Percentiles rank a stretch among this genome's conserved stretches.
phyloP scores from a whole-genome alignment of 2,113 vertebrate species.

The Sinocyclocheilus anshuiensis region DNA sequence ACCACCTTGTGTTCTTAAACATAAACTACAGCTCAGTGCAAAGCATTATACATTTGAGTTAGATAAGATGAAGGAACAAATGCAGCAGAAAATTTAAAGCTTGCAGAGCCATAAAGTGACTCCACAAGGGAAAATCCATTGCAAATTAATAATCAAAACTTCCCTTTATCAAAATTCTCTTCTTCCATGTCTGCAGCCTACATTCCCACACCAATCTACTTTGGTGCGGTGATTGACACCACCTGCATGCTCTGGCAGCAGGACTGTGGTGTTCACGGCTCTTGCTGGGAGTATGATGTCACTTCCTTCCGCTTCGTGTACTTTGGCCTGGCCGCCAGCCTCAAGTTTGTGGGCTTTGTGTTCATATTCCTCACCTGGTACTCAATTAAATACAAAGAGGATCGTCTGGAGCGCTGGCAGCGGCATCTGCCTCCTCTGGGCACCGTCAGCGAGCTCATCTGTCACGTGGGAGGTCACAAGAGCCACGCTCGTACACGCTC shows the following conservation, averaged over 20 bases:
- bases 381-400: constrained; percentile 95
- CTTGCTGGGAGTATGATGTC: constrained; percentile 98
- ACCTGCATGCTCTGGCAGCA: constrained; percentile 99
- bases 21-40: constrained; percentile 3
- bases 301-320: constrained; percentile 98
- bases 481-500: constrained; percentile 89
- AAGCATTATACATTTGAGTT: background rate
- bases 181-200: constrained; percentile 79
- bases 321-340: constrained; percentile 95
- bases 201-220: constrained; percentile 99
- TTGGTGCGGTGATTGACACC: constrained; percentile 98
- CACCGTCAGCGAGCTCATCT: constrained; percentile 90
- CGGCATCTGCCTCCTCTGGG: constrained; percentile 81
- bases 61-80: background rate
- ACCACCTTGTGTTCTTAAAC: constrained; percentile 48
- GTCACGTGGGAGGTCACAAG: constrained; percentile 74
- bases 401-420: constrained; percentile 78
- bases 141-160: background rate
- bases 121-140: background rate
- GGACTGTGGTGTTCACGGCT: constrained; percentile 93
- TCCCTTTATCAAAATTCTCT: background rate
- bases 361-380: constrained; percentile 99
- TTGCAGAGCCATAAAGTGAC: background rate
- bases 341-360: constrained; percentile 95
- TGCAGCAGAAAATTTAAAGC: background rate